A percentile compares a stretch with the other conserved stretches of the same genome.
Conservation (phyloP, 2,888 invertebrate species). For the Linyphia triangularis region DNA sequence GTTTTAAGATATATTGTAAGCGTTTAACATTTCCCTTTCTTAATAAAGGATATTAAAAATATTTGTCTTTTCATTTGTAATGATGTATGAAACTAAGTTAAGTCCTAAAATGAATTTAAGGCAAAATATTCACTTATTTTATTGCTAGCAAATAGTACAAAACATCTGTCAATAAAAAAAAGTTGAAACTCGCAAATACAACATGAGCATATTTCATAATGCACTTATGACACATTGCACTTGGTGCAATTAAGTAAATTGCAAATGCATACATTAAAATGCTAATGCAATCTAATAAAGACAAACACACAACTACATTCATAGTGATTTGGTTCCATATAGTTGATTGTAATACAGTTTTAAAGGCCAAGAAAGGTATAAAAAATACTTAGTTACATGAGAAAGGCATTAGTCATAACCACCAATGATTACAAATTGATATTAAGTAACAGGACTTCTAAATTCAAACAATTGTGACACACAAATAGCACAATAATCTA, state of each 20-base stretch:
- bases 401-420: constrained; percentile 13
- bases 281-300: constrained; percentile 26
- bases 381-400: constrained; percentile 29
- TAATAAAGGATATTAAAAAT: background rate
- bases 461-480: constrained; percentile 12
- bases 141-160: constrained; percentile 73
- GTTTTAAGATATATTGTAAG: background rate
- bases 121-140: constrained; percentile 68
- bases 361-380: constrained; percentile 30
- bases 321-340: constrained; percentile 20
- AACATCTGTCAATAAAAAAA: constrained; percentile 67
- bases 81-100: background rate
- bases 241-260: constrained; percentile 58
- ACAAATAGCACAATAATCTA: constrained; percentile 31
- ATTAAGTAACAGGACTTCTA: background rate
- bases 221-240: constrained; percentile 60
- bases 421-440: background rate
- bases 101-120: constrained; percentile 17
- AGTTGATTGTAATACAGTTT: constrained; percentile 26
- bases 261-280: constrained; percentile 66
- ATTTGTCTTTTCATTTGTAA: background rate
- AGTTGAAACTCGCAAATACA: constrained; percentile 51
- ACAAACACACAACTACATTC: constrained; percentile 24
- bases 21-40: background rate
- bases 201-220: constrained; percentile 44